Percentiles rank a stretch among this genome's conserved stretches.
phyloP scores from a whole-genome alignment of 2,888 invertebrate genomes.

The Gastracanthus pulcherrimus region DNA sequence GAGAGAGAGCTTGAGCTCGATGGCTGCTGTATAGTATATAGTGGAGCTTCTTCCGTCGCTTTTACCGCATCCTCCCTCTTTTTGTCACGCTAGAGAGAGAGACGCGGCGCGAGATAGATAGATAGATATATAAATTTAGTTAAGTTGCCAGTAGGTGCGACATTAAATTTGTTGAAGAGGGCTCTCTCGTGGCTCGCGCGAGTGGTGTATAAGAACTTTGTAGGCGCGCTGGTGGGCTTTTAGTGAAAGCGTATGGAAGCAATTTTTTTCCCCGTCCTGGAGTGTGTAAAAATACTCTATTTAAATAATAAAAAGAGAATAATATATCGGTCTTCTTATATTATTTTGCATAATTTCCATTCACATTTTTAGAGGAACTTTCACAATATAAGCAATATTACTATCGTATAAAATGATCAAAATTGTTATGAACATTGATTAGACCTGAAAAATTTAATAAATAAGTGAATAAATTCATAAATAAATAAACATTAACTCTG shows the following conservation, averaged over 20 bases:
- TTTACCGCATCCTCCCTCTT: background rate
- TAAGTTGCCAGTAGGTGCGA: constrained; percentile 45
- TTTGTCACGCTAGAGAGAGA: background rate
- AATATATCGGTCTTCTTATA: no score
- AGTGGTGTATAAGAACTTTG: background rate
- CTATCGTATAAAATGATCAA: no score
- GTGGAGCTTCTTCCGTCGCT: background rate
- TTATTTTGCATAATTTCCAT: no score
- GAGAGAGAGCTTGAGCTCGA: no score
- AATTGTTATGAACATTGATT: no score
- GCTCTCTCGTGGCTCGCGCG: background rate
- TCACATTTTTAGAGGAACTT: no score
- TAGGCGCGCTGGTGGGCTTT: background rate
- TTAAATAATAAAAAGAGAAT: background rate
- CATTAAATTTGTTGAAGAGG: background rate
- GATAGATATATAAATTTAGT: constrained; percentile 47
- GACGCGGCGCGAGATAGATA: background rate
- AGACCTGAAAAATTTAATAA: no score
- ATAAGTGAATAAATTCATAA: no score
- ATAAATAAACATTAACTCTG: no score
- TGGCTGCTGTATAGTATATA: background rate
- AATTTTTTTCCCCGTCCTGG: background rate
- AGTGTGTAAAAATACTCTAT: background rate
- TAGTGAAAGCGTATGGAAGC: background rate
- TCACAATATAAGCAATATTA: no score